These are phyloP conservation scores for Nemotelus pantherinus DNA, from an alignment of 2,888 invertebrate genomes.

Conservation along the genomic window DNA sequence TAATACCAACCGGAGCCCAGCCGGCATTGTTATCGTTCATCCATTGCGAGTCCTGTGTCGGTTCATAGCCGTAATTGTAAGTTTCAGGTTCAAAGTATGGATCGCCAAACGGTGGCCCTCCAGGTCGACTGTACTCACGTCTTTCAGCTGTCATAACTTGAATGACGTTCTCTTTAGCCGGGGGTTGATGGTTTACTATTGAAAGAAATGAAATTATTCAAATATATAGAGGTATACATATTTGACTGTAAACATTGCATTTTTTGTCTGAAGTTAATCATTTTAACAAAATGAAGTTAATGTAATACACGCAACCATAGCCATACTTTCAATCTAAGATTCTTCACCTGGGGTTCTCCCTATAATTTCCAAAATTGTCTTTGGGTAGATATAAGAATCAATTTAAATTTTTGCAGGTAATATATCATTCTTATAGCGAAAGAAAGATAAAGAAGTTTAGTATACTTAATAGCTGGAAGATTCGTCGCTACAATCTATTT, in stretches of 20 bases:
- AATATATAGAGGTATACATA: background rate
- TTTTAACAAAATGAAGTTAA: too few relatives aligned
- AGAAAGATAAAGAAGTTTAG: too few relatives aligned
- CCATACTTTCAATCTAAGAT: too few relatives aligned
- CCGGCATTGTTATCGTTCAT: conserved; percentile 68
- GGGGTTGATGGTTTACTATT: conserved; percentile 52
- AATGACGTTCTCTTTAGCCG: conserved; percentile 81
- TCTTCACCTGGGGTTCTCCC: too few relatives aligned
- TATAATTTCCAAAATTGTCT: too few relatives aligned
- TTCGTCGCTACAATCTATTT: too few relatives aligned
- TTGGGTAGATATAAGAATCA: too few relatives aligned
- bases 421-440: too few relatives aligned
- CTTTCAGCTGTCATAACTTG: conserved; percentile 94
- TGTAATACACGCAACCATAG: too few relatives aligned
- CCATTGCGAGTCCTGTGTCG: conserved; percentile 80
- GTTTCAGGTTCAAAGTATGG: conserved; percentile 64
- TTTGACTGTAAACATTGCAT: background rate
- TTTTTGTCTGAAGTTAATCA: background rate
- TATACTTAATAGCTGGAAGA: too few relatives aligned
- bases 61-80: conserved; percentile 72
- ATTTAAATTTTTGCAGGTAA: too few relatives aligned
- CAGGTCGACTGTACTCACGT: conserved; percentile 79
- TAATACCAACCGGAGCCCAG: conserved; percentile 75
- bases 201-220: background rate
- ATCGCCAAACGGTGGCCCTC: conserved; percentile 65